Conservation (phyloP, 2,797 vertebrate genomes). For the Myotis findleyi region DNA sequence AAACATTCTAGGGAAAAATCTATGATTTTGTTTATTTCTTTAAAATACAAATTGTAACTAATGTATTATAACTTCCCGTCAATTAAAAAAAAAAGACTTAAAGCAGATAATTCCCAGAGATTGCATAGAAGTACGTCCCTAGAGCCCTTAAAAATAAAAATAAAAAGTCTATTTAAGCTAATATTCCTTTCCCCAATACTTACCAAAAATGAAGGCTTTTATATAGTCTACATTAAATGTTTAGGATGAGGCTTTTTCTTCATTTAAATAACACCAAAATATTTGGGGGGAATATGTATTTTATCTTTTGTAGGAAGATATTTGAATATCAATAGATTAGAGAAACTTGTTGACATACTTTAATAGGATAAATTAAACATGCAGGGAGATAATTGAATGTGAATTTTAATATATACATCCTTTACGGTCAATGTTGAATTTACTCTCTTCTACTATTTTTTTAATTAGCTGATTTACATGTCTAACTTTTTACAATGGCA, state of each 20-base stretch:
- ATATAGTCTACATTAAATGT: not conserved
- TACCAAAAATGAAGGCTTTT: not conserved
- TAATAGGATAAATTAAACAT: constrained; percentile 27
- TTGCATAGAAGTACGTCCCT: not conserved
- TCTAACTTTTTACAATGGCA: not conserved
- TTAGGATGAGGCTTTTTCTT: not conserved
- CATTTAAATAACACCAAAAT: not conserved
- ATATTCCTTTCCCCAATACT: not conserved
- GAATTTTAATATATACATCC: not conserved
- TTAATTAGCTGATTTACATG: not conserved
- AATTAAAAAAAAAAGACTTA: not conserved
- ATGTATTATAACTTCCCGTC: not conserved
- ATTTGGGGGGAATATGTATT: not conserved
- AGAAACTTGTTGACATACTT: not conserved
- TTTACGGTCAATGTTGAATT: not conserved
- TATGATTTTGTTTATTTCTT: not conserved
- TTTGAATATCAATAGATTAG: not conserved
- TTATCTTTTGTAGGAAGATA: not conserved
- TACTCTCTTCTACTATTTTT: not conserved
- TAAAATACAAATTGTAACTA: not conserved
- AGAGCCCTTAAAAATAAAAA: not conserved
- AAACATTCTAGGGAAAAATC: not conserved
- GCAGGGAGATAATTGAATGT: not conserved
- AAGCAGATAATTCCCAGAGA: not conserved
- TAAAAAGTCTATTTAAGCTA: not conserved